These are phyloP conservation scores for Fistularia commersonii DNA, from an alignment of 2,797 vertebrate genomes.

Conservation along the genomic window DNA sequence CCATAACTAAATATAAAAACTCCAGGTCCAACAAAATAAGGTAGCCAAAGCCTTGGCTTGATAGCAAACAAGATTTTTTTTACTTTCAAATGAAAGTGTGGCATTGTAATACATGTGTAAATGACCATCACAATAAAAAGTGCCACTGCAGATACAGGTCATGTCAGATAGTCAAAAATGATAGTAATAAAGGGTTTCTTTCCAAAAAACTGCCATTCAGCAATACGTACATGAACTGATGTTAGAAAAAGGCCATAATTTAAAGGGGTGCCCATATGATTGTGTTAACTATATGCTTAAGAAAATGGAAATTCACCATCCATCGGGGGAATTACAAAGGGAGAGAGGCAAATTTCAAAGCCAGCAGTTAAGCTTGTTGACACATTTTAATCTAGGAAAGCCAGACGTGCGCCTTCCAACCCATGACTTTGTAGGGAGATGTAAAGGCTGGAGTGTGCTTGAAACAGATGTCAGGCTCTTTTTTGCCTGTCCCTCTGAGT, in stretches of 20 bases:
- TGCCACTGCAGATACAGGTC: conserved; percentile 1
- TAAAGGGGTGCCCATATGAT: conserved; percentile 37
- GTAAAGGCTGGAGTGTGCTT: conserved; percentile 66
- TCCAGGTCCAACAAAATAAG: conserved; percentile 49
- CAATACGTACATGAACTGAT: conserved; percentile 4
- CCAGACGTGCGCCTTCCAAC: conserved; percentile 63
- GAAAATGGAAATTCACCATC: conserved; percentile 61
- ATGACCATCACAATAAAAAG: conserved; percentile 22
- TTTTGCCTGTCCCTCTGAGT: conserved; percentile 51
- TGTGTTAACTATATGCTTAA: conserved; percentile 57
- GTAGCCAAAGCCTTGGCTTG: conserved; percentile 58
- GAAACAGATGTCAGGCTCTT: conserved; percentile 66
- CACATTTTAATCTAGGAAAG: conserved; percentile 72
- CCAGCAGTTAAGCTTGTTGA: conserved; percentile 69
- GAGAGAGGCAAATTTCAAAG: conserved; percentile 65
- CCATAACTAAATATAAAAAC: conserved; percentile 56
- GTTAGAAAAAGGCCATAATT: conserved; percentile 36
- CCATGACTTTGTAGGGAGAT: conserved; percentile 63
- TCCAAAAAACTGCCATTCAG: neutral
- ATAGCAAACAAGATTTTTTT: conserved; percentile 46
- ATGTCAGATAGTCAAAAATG: neutral
- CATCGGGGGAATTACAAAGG: conserved; percentile 60
- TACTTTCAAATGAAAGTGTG: conserved; percentile 33
- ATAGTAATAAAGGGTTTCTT: neutral
- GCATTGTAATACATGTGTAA: conserved; percentile 37